Percentiles rank a stretch among this genome's conserved stretches.
Evolutionary conservation across 1,140 invertebrate genomes (phyloP).

Genomic region (Drosophila melanogaster): Release_6_plus_ISO1_MT NT_033779.5:5856001-5856500

Average conservation of each 20-base stretch:
- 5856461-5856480: slow-evolving; percentile 48
- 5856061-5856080: slow-evolving; percentile 36
- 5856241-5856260: slow-evolving; percentile 86
- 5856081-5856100: slow-evolving; percentile 85
- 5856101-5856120: slow-evolving; percentile 87
- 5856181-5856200: slow-evolving; percentile 94
- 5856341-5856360: neutral
- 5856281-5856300: slow-evolving; percentile 82
- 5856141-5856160: slow-evolving; percentile 92
- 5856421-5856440: slow-evolving; percentile 83
- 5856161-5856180: slow-evolving; percentile 93
- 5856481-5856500: slow-evolving; percentile 58
- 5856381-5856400: neutral
- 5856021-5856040: slow-evolving; percentile 1
- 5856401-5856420: slow-evolving; percentile 84
- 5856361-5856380: neutral
- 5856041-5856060: neutral
- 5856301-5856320: slow-evolving; percentile 82
- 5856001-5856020: slow-evolving; percentile 32
- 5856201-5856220: slow-evolving; percentile 92
- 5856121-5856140: slow-evolving; percentile 90
- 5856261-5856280: slow-evolving; percentile 82
- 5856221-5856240: slow-evolving; percentile 89
- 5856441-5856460: slow-evolving; percentile 84
- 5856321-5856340: slow-evolving; percentile 15